Percentiles rank a stretch among this genome's conserved stretches.
These are phyloP conservation scores for Aurelia sp. DNA, from an alignment of 30 jellyfish, hydroid and myxozoan species.

Conservation along the genomic window DNA sequence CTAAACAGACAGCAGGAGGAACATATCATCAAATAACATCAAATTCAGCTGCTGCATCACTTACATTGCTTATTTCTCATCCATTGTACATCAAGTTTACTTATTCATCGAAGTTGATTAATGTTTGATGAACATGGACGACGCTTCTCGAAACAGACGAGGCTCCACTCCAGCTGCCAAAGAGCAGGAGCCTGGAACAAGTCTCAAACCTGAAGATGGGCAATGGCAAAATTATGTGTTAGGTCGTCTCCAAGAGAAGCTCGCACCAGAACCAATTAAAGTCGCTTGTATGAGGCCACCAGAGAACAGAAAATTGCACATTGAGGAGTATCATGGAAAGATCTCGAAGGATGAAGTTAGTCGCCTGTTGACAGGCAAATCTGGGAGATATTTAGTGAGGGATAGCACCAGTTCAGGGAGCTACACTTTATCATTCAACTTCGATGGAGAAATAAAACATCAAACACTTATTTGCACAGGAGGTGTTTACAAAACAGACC, in stretches of 20 bases:
- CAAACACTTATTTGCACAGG: slow-evolving; percentile 68
- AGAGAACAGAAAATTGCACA: slow-evolving; percentile 69
- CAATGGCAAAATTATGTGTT: slow-evolving; percentile 70
- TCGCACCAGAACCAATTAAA: slow-evolving; percentile 88
- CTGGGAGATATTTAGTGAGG: slow-evolving; percentile 91
- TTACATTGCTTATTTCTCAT: too few relatives aligned
- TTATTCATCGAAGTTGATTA: too few relatives aligned
- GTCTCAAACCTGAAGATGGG: slow-evolving; percentile 28
- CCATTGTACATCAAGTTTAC: too few relatives aligned
- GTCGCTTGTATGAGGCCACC: slow-evolving; percentile 96
- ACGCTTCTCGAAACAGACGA: slow-evolving; percentile 14
- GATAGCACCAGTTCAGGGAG: slow-evolving; percentile 84
- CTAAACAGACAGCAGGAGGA: too few relatives aligned
- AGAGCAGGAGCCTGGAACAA: slow-evolving; percentile 34
- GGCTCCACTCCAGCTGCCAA: slow-evolving; percentile 15
- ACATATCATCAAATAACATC: too few relatives aligned
- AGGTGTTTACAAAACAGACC: slow-evolving; percentile 64
- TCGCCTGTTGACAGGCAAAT: slow-evolving; percentile 76
- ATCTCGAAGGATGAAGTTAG: slow-evolving; percentile 81
- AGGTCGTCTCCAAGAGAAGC: slow-evolving; percentile 85
- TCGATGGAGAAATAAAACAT: slow-evolving; percentile 85
- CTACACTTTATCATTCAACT: slow-evolving; percentile 88
- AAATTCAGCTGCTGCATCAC: too few relatives aligned
- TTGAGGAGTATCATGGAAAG: slow-evolving; percentile 91
- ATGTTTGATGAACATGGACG: not conserved